phyloP scores from a whole-genome alignment of 2,888 invertebrate genomes.

The Mimachlamys varia region DNA sequence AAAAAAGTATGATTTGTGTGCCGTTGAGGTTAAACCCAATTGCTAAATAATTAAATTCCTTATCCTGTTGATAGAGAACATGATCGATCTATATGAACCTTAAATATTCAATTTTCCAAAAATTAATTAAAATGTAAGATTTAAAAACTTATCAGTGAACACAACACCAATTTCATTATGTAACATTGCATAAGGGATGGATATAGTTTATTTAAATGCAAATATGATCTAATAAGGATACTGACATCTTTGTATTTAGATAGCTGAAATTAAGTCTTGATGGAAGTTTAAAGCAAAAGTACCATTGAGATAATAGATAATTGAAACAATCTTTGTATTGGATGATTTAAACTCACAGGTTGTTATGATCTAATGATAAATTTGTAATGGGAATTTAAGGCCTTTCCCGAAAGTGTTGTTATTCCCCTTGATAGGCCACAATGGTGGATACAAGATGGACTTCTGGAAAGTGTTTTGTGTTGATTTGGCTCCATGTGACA shows the following conservation, averaged over 20 bases:
- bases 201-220: not conserved
- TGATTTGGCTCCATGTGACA: no score
- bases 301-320: not conserved
- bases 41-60: not conserved
- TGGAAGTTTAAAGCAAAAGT: not conserved
- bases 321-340: no score
- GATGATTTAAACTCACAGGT: no score
- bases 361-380: no score
- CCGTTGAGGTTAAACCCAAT: not conserved
- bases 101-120: not conserved
- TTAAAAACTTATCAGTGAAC: not conserved
- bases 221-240: not conserved
- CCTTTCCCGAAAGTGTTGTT: no score
- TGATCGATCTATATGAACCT: not conserved
- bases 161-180: not conserved
- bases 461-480: no score
- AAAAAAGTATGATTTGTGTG: not conserved
- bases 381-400: no score
- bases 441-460: no score
- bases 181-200: not conserved
- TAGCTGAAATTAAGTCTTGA: not conserved
- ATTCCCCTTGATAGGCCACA: no score
- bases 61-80: not conserved
- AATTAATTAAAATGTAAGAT: not conserved
- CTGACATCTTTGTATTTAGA: not conserved